A percentile compares a stretch with the other conserved stretches of the same genome.
Conservation (phyloP, 2,797 vertebrate genomes). For the Sebastes kiyomatsui region DNA sequence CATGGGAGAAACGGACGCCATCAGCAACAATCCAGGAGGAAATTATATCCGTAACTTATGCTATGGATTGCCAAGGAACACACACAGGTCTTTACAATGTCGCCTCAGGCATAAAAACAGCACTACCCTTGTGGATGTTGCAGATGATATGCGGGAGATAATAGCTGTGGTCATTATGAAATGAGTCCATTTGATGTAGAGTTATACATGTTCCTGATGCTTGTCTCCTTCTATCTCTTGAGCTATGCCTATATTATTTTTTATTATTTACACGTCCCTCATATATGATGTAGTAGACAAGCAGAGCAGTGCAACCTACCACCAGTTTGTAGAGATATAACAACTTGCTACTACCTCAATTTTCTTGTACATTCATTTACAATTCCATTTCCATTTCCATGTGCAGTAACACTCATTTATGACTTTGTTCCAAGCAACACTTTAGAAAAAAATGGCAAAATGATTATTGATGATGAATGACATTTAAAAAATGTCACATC, state of each 20-base stretch:
- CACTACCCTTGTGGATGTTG: not conserved
- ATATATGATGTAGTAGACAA: not conserved
- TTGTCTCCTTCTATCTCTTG: not conserved
- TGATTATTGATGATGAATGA: not conserved
- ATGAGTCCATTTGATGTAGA: not conserved
- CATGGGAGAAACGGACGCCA: slow-evolving; percentile 22
- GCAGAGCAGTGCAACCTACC: slow-evolving; percentile 15
- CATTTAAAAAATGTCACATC: not conserved
- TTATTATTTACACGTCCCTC: not conserved
- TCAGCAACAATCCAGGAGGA: slow-evolving; percentile 28
- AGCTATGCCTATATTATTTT: not conserved
- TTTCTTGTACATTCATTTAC: slow-evolving; percentile 45
- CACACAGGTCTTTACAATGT: not conserved
- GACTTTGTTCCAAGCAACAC: not conserved
- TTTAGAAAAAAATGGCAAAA: not conserved
- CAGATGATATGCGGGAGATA: not conserved
- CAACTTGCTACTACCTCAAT: not conserved
- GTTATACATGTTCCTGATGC: not conserved
- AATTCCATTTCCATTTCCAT: not conserved
- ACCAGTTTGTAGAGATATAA: slow-evolving; percentile 29
- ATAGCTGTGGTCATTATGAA: not conserved
- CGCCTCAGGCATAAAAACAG: not conserved
- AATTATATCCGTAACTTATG: slow-evolving; percentile 18
- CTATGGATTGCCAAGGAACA: slow-evolving; percentile 20
- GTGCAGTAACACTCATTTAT: not conserved